Evolutionary conservation across 1,140 invertebrate genomes (phyloP).

Genomic region (Magallana gigas): DNA sequence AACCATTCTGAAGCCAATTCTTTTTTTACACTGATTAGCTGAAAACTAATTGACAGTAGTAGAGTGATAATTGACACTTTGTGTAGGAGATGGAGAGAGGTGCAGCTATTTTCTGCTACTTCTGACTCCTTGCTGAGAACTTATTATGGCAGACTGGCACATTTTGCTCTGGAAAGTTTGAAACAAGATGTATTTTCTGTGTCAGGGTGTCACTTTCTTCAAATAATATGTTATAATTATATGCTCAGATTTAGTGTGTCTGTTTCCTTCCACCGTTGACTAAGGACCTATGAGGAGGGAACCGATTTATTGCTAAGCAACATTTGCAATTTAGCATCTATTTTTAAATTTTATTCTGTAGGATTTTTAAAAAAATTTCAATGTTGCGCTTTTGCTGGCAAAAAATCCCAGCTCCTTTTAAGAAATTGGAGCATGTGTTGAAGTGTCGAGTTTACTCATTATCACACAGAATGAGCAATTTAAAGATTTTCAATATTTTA

Average conservation of each 20-base stretch:
- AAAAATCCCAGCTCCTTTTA: no score
- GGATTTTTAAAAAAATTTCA: not conserved
- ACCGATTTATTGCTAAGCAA: not conserved
- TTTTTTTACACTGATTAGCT: slow-evolving; percentile 17
- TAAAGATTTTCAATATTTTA: no score
- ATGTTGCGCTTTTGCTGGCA: no score
- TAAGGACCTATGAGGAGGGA: not conserved
- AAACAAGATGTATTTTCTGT: slow-evolving; percentile 7
- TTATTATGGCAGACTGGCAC: not conserved
- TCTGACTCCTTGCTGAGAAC: not conserved
- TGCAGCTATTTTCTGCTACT: slow-evolving; percentile 11
- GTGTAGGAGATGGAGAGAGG: slow-evolving; percentile 6
- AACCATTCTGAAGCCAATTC: not conserved
- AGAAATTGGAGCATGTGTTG: no score
- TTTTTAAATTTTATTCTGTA: not conserved
- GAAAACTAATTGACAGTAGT: slow-evolving; percentile 11
- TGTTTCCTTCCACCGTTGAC: not conserved
- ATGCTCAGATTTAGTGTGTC: not conserved
- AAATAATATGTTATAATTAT: slow-evolving; percentile 8
- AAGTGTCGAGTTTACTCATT: no score
- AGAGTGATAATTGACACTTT: slow-evolving; percentile 17
- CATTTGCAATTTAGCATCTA: not conserved
- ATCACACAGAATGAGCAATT: no score
- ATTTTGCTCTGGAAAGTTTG: slow-evolving; percentile 8
- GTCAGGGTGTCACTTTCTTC: not conserved